Evolutionary conservation across 2,797 vertebrate species (phyloP), one percentile per base, ranked within the genome.

Genomic region (Delichon dasypus): DNA sequence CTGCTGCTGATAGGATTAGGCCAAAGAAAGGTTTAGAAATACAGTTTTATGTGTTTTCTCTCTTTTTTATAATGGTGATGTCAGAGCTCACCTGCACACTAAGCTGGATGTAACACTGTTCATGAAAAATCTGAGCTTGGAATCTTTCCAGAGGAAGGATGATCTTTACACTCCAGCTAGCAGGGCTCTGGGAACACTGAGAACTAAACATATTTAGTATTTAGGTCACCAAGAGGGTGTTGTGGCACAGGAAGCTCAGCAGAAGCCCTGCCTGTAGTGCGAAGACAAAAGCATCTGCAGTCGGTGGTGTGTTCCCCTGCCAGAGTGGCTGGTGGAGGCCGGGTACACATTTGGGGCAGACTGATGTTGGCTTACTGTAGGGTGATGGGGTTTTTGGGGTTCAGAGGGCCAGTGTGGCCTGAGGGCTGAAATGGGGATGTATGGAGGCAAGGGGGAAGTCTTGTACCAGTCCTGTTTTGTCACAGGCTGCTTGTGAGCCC

Each of bases 1-100:
- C 80, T 70, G 29, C 53, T 81, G 57, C 75, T 88, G 72, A 55
- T 81, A 48, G 61, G 57, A 48, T 89, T 87, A 72, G 42, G 54
- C 34, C 29, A 88, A 30, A 61, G 68, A 27, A 90, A 85, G 42
- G 29, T 40, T 77, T 51, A 78, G 79, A 66, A 85, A 75, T 48
- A 7, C 2, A 32, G 38, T 57, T 38, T 12, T 38, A 38, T 38
- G 38, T 38, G 38, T 38, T 38, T 38, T 38, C 21, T 74, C 38
- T 73, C n/a, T 34, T 34, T 51, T 94, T 45, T 87, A 13, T 32
- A 57, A 40, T 0, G 1, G 36, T 83, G 72, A 58, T 84, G 81
- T 58, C 64, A 77, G 61, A 89, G 65, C 34, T 89, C 32, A 47
- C 61, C 13, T 1, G 1, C 66, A 32, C 6, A 16, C 44, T n/a